Base-by-base conservation (phyloP, 2,888 invertebrate genomes). In the Ectemnius lituratus region DNA sequence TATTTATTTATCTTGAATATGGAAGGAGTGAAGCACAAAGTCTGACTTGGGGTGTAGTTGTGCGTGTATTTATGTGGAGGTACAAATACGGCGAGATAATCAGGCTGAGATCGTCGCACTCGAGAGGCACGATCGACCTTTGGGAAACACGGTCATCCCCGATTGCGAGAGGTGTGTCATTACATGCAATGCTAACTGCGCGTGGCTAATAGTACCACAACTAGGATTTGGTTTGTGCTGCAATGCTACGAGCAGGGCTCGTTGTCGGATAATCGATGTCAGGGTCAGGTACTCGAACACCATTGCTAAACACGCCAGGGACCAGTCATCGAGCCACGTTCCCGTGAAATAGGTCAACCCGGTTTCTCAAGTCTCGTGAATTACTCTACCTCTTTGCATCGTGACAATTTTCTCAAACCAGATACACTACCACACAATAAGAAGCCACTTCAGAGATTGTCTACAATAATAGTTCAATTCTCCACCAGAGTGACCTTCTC, bases 161-260 rank as follows among this genome's bases (percentile, higher is more conserved):
- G 69, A 73, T 78, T 73, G 75, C 84, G 23, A 74, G 83, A 85
- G 83, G 84, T 84, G 85, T 84, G 84, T 85, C 84, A 82, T 85
- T 85, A 85, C 79, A 75, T 72, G 81, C 82, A 78, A 84, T 84
- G 85, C 78, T 82, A 85, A 85, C 82, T 85, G 80, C 82, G 84
- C 85, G 83, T 82, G 76, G 75, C 84, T 85, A 85, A 85, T 85
- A 81, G 80, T 78, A 61, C 71, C 75, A 74, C 79, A 73, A 71
- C 82, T 70, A 81, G 77, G 74, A 79, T 70, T 76, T 70, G 73
- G 71, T 68, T 73, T 79, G 72, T 74, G 77, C 68, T 69, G 79
- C 72, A 68, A 72, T 73, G 80, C 79, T 80, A 67, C 6, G 74
- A 72, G 70, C 80, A 80, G 82, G 73, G 72, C 80, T 79, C 72